Evolutionary conservation across 2,888 invertebrate species (phyloP).

Genomic region (Acleris laterana): DNA sequence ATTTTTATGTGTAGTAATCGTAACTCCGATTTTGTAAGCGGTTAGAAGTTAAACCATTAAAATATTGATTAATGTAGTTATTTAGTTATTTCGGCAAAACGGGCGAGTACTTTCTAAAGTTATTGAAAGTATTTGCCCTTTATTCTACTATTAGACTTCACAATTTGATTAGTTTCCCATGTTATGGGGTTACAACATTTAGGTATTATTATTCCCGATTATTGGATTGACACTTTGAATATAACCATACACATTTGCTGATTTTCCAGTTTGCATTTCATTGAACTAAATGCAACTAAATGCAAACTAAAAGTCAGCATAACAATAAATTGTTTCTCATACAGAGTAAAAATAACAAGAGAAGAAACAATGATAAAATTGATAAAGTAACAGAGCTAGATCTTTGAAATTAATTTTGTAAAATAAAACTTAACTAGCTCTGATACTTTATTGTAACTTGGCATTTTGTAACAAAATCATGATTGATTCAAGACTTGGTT

Average conservation of each 20-base stretch:
- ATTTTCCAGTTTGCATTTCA: conserved; percentile 5
- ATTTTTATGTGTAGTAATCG: conserved; percentile 39
- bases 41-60: conserved; percentile 58
- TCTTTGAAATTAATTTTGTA: not conserved
- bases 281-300: conserved; percentile 2
- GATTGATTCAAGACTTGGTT: not conserved
- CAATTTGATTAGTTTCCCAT: conserved; percentile 54
- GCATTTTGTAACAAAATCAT: not conserved
- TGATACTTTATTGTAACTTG: conserved; percentile 1
- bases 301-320: conserved; percentile 42
- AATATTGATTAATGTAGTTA: conserved; percentile 54
- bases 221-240: conserved; percentile 82
- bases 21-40: conserved; percentile 53
- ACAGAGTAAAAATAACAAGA: conserved; percentile 7
- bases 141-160: conserved; percentile 53
- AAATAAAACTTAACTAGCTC: conserved; percentile 1
- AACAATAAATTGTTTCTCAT: conserved; percentile 37
- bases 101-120: conserved; percentile 48
- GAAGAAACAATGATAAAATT: conserved; percentile 7
- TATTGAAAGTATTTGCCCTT: conserved; percentile 48
- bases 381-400: not conserved
- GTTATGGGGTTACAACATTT: conserved; percentile 70
- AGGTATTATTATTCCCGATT: conserved; percentile 55
- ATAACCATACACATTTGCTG: conserved; percentile 49
- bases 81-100: conserved; percentile 66